Conservation (phyloP, 2,797 vertebrate species). For the Balearica regulorum region DNA sequence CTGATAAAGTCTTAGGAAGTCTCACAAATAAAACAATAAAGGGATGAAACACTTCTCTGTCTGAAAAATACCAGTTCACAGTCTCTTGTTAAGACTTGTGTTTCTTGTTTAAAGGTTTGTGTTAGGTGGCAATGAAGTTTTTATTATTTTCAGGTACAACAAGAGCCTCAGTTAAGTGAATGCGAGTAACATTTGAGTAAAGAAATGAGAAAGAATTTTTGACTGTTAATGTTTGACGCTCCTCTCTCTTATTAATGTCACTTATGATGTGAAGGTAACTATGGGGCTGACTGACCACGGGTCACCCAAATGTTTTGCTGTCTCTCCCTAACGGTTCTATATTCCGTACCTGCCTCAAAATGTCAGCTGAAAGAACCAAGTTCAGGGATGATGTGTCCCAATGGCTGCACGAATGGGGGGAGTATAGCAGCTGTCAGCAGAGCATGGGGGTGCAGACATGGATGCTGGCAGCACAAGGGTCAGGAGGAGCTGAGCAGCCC, state of each 20-base stretch:
- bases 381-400: not conserved
- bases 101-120: not conserved
- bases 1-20: not conserved
- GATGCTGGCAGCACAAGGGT: not conserved
- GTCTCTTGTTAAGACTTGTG: not conserved
- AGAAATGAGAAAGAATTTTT: not conserved
- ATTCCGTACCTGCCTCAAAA: not conserved
- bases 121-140: not conserved
- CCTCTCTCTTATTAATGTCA: not conserved
- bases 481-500: not conserved
- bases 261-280: not conserved
- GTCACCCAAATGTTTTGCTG: not conserved
- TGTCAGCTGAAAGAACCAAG: not conserved
- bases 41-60: not conserved
- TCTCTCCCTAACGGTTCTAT: not conserved
- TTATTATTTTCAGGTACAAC: not conserved
- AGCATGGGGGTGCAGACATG: fast-evolving
- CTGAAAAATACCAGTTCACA: not conserved
- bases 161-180: not conserved
- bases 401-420: not conserved
- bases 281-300: fast-evolving
- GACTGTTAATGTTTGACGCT: not conserved
- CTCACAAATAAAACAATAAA: not conserved
- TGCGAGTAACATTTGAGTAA: not conserved
- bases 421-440: not conserved